A percentile compares a stretch with the other conserved stretches of the same genome.
These are phyloP conservation scores for Megalonaias nervosa DNA, from an alignment of 1,140 invertebrate genomes.

Conservation along the genomic window DNA sequence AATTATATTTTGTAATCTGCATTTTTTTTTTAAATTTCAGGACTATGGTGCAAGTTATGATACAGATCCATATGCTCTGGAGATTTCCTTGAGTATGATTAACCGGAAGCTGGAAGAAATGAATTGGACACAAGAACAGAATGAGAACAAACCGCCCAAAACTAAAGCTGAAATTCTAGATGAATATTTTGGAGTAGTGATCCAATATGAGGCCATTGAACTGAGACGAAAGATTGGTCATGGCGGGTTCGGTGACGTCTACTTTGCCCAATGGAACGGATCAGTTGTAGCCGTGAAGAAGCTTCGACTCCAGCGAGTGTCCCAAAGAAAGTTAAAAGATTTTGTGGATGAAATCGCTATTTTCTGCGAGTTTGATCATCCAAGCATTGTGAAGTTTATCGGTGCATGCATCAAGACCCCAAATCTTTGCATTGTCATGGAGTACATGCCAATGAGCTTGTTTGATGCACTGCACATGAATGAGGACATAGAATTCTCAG, in stretches of 20 bases:
- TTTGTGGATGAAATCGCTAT: slow-evolving; percentile 39
- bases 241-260: slow-evolving; percentile 38
- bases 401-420: slow-evolving; percentile 36
- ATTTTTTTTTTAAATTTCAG: slow-evolving; percentile 16
- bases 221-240: slow-evolving; percentile 33
- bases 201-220: slow-evolving; percentile 34
- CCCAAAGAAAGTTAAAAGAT: slow-evolving; percentile 16
- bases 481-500: neutral
- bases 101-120: slow-evolving; percentile 22
- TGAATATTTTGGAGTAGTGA: slow-evolving; percentile 16
- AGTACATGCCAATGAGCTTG: slow-evolving; percentile 47
- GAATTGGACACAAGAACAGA: slow-evolving; percentile 6
- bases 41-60: slow-evolving; percentile 8
- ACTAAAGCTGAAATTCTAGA: slow-evolving; percentile 17
- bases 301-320: slow-evolving; percentile 29
- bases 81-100: neutral
- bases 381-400: slow-evolving; percentile 44
- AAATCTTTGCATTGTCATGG: slow-evolving; percentile 45
- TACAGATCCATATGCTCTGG: neutral
- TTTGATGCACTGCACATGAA: slow-evolving; percentile 40
- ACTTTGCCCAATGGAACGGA: slow-evolving; percentile 35
- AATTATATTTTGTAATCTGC: neutral
- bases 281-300: slow-evolving; percentile 43
- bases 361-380: slow-evolving; percentile 34
- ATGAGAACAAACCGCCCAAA: slow-evolving; percentile 8